Evolutionary conservation across 2,888 invertebrate species (phyloP), one percentile per base, ranked within the genome.

Genomic region (Amiota communis): DNA sequence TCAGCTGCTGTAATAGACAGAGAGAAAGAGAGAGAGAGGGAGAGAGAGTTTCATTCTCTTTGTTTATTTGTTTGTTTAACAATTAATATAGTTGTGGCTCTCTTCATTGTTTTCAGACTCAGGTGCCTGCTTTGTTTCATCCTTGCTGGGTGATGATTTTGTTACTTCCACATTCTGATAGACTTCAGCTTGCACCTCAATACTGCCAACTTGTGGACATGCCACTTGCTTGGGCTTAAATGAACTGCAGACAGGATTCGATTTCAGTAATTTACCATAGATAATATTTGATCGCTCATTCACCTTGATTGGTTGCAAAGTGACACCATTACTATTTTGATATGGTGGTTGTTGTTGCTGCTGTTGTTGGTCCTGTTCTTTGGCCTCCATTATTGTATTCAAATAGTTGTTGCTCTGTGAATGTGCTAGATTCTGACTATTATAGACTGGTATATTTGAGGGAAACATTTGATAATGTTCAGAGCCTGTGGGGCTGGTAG

Each of bases 391-490:
- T 47, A 90, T 90, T 69, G 90, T 89, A 77, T 90, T 90, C 61
- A 90, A 78, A 68, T 86, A 87, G 78, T 87, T 86, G 77, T 85
- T 88, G 81, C 88, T 85, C 74, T 86, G 85, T 12, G 88, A 83
- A 13, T 78, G 77, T 61, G 86, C 81, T 68, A 87, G 79, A 15
- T 78, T 79, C 65, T 88, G 87, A 53, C 85, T 87, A 59, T 80
- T 85, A 59, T 88, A 88, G 71, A 90, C 89, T 59, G 90, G 90
- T 74, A 90, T 86, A 78, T 90, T 90, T 10, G 90, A 90, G 78
- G 90, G 90, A 70, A 90, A 90, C 80, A 90, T 81, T 76, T 89
- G 89, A 75, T 90, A 90, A 74, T 90, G 90, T 65, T 90, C 90
- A 11, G 83, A 81, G 47, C 82, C 79, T 13, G 84, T 87, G 36